Evolutionary conservation across 2,797 vertebrate genomes (phyloP), one percentile per base, ranked within the genome.

Genomic region (Phoeniculus purpureus): DNA sequence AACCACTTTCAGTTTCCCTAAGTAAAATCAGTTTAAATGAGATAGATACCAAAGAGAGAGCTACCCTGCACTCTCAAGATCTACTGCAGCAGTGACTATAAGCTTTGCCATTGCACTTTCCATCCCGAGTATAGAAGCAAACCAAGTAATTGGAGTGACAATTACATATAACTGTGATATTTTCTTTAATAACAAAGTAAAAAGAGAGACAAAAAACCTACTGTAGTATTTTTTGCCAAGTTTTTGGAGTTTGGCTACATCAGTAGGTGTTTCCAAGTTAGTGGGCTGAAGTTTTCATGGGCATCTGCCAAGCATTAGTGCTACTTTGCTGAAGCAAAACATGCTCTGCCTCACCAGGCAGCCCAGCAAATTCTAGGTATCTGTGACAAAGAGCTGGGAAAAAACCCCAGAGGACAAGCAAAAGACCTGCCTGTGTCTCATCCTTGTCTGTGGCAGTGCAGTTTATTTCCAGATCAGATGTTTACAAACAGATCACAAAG

Each of bases 321-420:
- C 50, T 67, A 5, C 11, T 47, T 37, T 71, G 51, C 34, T 85
- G 80, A 64, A 87, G 85, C 55, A 61, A 88, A 88, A 71, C 48
- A 14, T 59, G 47, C 40, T 84, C 52, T 87, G 67, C 52, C 65
- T 93, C 43, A 77, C 62, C 61, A 75, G 59, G 37, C 70, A 90
- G 73, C 32, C 61, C 79, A 87, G 51, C 29, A 82, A n/a, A 92
- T 87, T 79, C 43, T 71, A 40, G 75, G 65, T 81, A 73, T 89
- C 61, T 23, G 40, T 73, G 66, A 45, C 58, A 80, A 29, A 32
- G 43, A 77, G 59, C 61, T 81, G 92, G 86, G 80, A 43, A 92
- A 82, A 85, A 48, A 48, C 45, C 51, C 27, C 58, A 59, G 66
- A 80, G 59, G 26, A 58, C 45, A 56, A 88, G 15, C 0, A 0